Conservation (phyloP, 37 sponge, comb jelly and placozoan genomes). For the Amphimedon queenslandica region DNA sequence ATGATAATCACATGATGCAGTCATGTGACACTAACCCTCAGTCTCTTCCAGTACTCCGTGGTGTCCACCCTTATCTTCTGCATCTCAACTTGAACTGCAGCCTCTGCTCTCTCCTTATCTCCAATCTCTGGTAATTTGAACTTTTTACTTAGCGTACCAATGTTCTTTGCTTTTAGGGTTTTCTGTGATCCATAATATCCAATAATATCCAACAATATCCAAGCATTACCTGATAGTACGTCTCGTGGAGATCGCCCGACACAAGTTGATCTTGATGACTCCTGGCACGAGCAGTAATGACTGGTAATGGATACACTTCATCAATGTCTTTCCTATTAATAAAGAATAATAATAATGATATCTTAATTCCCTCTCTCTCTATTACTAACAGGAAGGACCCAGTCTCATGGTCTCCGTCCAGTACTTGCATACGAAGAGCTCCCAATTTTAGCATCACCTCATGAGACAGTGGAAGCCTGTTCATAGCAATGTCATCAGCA, state of each 20-base stretch:
- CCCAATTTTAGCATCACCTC: constrained; percentile 68
- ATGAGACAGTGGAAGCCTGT: constrained; percentile 56
- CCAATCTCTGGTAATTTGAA: constrained; percentile 51
- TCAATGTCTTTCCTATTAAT: constrained; percentile 50
- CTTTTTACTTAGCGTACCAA: constrained; percentile 62
- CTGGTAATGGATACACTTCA: constrained; percentile 53
- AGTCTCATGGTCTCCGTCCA: constrained; percentile 67
- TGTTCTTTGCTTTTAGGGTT: constrained; percentile 34
- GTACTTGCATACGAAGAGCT: constrained; percentile 79
- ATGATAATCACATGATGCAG: background rate
- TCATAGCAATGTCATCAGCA: constrained; percentile 66
- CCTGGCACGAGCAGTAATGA: constrained; percentile 45
- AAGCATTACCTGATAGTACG: constrained; percentile 53
- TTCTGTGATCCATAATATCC: no score
- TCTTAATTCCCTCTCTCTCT: background rate
- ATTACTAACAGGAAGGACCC: constrained; percentile 54
- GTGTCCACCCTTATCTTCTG: constrained; percentile 50
- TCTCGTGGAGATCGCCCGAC: constrained; percentile 27
- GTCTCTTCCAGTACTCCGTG: constrained; percentile 77
- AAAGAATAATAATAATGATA: background rate
- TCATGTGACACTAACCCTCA: constrained; percentile 51
- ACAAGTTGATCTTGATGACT: constrained; percentile 54
- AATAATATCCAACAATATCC: no score
- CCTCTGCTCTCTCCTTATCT: constrained; percentile 36
- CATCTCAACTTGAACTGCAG: constrained; percentile 47